A percentile compares a stretch with the other conserved stretches of the same genome.
These are phyloP conservation scores for Bombyx huttoni DNA, from an alignment of 2,888 invertebrate genomes.

Conservation along the genomic window DNA sequence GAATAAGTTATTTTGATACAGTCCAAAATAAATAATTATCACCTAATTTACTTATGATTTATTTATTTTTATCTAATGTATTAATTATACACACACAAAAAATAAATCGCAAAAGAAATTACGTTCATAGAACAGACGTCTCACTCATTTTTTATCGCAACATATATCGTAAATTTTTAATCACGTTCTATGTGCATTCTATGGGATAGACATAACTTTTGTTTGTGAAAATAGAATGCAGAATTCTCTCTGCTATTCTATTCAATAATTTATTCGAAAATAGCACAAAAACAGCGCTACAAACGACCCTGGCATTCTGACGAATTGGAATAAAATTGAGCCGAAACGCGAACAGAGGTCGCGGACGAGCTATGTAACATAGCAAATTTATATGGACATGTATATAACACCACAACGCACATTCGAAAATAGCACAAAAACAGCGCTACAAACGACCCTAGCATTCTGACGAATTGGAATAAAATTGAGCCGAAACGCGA, in stretches of 20 bases:
- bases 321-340: constrained; percentile 38
- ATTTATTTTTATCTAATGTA: too few relatives aligned
- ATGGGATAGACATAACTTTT: neutral
- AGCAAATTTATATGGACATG: neutral
- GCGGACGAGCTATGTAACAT: constrained; percentile 24
- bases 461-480: constrained; percentile 27
- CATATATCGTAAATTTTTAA: neutral
- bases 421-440: neutral
- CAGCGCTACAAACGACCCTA: neutral
- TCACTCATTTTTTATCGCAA: too few relatives aligned
- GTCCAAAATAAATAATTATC: too few relatives aligned
- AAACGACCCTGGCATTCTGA: constrained; percentile 10
- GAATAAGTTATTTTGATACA: too few relatives aligned
- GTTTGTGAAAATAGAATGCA: neutral
- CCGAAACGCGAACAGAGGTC: constrained; percentile 25
- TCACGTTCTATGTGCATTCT: neutral
- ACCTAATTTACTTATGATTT: too few relatives aligned
- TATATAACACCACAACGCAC: neutral
- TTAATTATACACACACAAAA: too few relatives aligned
- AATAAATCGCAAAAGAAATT: too few relatives aligned
- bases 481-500: constrained; percentile 34
- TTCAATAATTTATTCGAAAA: neutral
- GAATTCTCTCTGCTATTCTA: neutral
- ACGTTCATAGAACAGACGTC: too few relatives aligned
- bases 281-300: neutral